A percentile compares a stretch with the other conserved stretches of the same genome.
phyloP scores from a whole-genome alignment of 1,140 invertebrate genomes.

The Cryptotermes secundus region DNA sequence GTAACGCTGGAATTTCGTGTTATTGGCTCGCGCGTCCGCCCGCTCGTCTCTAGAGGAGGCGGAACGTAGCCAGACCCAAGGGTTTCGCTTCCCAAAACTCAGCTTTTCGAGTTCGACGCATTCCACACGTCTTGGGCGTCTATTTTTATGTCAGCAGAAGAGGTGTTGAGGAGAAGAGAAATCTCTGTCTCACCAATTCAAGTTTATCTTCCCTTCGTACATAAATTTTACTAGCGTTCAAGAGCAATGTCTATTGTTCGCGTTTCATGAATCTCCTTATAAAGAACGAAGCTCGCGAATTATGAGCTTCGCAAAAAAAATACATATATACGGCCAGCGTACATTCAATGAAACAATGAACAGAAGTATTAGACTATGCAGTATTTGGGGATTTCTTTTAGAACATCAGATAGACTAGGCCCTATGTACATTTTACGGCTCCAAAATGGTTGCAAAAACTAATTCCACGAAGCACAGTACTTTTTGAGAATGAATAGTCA shows the following conservation, averaged over 20 bases:
- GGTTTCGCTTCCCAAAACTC: background rate
- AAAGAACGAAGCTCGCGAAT: background rate
- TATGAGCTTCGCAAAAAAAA: background rate
- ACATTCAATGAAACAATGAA: no score
- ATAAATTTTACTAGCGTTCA: background rate
- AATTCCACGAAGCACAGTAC: no score
- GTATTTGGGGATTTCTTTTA: no score
- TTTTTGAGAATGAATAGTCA: no score
- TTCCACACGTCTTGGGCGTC: background rate
- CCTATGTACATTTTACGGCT: no score
- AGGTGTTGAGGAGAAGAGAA: background rate
- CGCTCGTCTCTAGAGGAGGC: no score
- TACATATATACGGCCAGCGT: no score
- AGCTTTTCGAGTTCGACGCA: background rate
- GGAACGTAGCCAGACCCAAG: background rate
- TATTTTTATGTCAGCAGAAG: background rate
- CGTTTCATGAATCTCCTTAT: background rate
- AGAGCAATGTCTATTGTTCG: background rate
- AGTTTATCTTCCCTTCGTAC: background rate
- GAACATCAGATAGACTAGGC: no score
- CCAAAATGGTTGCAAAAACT: no score
- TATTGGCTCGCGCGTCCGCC: background rate
- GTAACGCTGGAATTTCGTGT: background rate
- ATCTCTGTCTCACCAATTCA: background rate
- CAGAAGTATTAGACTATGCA: no score